Evolutionary conservation across 2,113 vertebrate species (phyloP).

Genomic region (Spea multiplicata): DNA sequence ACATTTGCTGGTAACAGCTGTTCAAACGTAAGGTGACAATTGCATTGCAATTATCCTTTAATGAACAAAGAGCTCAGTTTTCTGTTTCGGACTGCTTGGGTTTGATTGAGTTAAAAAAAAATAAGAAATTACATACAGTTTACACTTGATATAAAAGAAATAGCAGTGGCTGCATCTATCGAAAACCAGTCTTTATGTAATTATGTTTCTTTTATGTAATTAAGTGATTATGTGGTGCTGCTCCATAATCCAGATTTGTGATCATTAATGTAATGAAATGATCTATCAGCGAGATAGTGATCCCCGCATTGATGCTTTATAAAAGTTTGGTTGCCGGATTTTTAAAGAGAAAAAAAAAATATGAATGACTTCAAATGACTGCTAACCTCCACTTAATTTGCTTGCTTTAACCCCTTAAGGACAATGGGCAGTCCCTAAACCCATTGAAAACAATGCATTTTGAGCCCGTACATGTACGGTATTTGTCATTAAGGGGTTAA

Average conservation of each 20-base stretch:
- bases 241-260: too few relatives aligned
- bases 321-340: too few relatives aligned
- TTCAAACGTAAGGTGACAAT: constrained; percentile 64
- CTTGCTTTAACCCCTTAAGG: neutral
- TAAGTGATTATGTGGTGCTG: too few relatives aligned
- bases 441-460: too few relatives aligned
- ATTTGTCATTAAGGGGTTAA: too few relatives aligned
- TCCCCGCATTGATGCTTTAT: too few relatives aligned
- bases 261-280: too few relatives aligned
- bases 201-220: neutral
- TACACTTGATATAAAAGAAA: neutral
- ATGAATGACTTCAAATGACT: neutral
- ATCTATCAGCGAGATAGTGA: too few relatives aligned
- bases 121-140: neutral
- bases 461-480: too few relatives aligned
- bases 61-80: constrained; percentile 44
- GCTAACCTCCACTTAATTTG: neutral
- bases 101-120: neutral
- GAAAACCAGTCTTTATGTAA: too few relatives aligned
- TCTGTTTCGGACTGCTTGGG: constrained; percentile 14
- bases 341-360: neutral
- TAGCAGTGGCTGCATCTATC: neutral
- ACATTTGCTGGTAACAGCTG: constrained; percentile 67
- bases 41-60: constrained; percentile 53
- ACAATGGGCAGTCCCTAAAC: too few relatives aligned